A percentile compares a stretch with the other conserved stretches of the same genome.
Conservation (phyloP, 2,888 invertebrate genomes). For the Pheosia gnoma region DNA sequence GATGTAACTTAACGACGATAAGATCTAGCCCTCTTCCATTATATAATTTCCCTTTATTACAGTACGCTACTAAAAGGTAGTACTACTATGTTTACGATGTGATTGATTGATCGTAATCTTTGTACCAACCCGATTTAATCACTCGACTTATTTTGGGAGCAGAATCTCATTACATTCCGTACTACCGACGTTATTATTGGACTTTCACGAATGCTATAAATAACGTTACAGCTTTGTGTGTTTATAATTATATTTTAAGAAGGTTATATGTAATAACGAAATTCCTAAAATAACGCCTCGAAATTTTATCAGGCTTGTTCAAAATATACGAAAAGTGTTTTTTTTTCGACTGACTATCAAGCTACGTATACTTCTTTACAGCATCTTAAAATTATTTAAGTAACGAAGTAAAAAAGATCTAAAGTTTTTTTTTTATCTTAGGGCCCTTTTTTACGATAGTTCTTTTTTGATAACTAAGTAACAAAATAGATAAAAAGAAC, state of each 20-base stretch:
- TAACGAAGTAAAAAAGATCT: neutral
- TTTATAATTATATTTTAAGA: neutral
- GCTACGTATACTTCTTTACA: neutral
- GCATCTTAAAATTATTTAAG: neutral
- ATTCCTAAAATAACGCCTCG: too few species aligned
- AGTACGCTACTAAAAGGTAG: neutral
- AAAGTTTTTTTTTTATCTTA: constrained; percentile 1
- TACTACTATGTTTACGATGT: neutral
- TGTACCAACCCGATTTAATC: neutral
- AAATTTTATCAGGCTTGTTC: too few species aligned
- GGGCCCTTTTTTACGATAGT: neutral
- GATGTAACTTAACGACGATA: too few species aligned
- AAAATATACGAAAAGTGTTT: too few species aligned
- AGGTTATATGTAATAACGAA: neutral
- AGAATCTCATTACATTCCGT: neutral
- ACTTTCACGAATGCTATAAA: neutral
- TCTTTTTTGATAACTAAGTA: neutral
- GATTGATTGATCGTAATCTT: neutral
- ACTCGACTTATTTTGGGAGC: neutral
- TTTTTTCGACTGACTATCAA: too few species aligned
- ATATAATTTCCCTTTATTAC: too few species aligned
- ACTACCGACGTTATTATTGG: neutral
- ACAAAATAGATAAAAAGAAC: neutral
- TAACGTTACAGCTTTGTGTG: neutral
- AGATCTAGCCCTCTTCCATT: too few species aligned